Conservation (phyloP, 2,797 vertebrate species). For the Eidolon dupreanum region DNA sequence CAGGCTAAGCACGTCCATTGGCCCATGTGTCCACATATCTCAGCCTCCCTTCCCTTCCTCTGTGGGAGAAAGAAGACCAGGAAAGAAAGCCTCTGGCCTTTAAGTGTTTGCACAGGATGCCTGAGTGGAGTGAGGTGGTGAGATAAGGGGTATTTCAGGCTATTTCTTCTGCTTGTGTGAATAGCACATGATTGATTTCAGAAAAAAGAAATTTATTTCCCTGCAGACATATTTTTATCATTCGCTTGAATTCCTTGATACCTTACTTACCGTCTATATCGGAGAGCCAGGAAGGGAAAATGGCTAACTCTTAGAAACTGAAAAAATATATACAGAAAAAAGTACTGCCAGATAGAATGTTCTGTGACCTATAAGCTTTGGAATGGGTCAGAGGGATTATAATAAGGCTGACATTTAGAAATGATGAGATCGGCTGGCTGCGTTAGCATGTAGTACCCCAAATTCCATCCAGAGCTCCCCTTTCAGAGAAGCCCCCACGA, state of each 20-base stretch:
- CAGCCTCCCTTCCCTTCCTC: not conserved
- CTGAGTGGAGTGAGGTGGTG: slow-evolving; percentile 64
- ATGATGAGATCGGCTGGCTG: slow-evolving; percentile 65
- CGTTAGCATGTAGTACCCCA: slow-evolving; percentile 64
- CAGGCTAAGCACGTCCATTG: not conserved
- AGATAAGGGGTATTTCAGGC: slow-evolving; percentile 69
- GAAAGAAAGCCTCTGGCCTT: slow-evolving; percentile 55
- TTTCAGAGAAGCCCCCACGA: slow-evolving; percentile 25
- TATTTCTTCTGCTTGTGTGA: slow-evolving; percentile 76
- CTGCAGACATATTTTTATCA: slow-evolving; percentile 77
- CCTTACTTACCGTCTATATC: slow-evolving; percentile 56
- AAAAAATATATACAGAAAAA: slow-evolving; percentile 44
- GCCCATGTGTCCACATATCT: not conserved
- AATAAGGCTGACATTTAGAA: slow-evolving; percentile 81
- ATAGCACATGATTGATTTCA: slow-evolving; percentile 80
- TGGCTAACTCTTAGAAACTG: slow-evolving; percentile 71
- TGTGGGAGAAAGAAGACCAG: not conserved
- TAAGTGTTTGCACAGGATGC: slow-evolving; percentile 65
- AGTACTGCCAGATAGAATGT: slow-evolving; percentile 74
- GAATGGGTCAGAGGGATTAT: slow-evolving; percentile 77
- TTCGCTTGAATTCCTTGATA: slow-evolving; percentile 80
- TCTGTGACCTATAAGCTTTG: slow-evolving; percentile 78
- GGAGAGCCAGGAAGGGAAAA: slow-evolving; percentile 56
- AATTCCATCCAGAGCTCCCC: slow-evolving; percentile 36
- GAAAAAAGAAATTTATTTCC: slow-evolving; percentile 77